A percentile compares a stretch with the other conserved stretches of the same genome.
phyloP scores from a whole-genome alignment of 2,797 vertebrate genomes.

The Sebastes itinus region DNA sequence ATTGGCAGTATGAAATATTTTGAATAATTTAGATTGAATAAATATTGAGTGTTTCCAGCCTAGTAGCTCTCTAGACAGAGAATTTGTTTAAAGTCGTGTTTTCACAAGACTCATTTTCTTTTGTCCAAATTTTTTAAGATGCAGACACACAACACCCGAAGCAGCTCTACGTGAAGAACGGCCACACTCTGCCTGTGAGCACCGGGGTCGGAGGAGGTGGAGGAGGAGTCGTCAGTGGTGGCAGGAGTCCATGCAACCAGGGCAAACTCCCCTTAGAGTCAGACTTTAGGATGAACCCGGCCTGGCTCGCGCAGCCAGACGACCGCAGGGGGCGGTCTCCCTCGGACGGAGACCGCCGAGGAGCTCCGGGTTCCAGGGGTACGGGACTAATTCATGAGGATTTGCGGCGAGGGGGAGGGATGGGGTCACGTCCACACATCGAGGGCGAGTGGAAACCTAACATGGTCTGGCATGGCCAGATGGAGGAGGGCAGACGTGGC shows the following conservation, averaged over 20 bases:
- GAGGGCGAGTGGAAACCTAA: constrained; percentile 84
- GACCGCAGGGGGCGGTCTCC: constrained; percentile 77
- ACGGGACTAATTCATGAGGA: constrained; percentile 80
- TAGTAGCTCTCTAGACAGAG: background rate
- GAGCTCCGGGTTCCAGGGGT: constrained; percentile 68
- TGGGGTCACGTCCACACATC: constrained; percentile 65
- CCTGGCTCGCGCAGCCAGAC: constrained; percentile 76
- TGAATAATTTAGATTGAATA: constrained; percentile 15
- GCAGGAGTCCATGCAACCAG: constrained; percentile 71
- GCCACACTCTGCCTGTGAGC: constrained; percentile 89
- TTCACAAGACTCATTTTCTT: background rate
- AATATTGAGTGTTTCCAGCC: background rate
- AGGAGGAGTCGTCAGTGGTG: constrained; percentile 39
- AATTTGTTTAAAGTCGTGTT: background rate
- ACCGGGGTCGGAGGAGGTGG: constrained; percentile 55
- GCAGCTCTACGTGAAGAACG: constrained; percentile 88
- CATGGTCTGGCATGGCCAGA: constrained; percentile 76
- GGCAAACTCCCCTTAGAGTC: constrained; percentile 69
- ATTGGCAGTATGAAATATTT: background rate
- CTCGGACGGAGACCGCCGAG: constrained; percentile 78
- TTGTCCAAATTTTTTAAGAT: constrained; percentile 65
- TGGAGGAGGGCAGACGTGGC: constrained; percentile 74
- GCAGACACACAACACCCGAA: constrained; percentile 81
- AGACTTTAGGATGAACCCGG: constrained; percentile 78
- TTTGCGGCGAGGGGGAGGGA: constrained; percentile 79